Evolutionary conservation across 2,797 vertebrate genomes (phyloP).

Genomic region (Harpagifer antarcticus): DNA sequence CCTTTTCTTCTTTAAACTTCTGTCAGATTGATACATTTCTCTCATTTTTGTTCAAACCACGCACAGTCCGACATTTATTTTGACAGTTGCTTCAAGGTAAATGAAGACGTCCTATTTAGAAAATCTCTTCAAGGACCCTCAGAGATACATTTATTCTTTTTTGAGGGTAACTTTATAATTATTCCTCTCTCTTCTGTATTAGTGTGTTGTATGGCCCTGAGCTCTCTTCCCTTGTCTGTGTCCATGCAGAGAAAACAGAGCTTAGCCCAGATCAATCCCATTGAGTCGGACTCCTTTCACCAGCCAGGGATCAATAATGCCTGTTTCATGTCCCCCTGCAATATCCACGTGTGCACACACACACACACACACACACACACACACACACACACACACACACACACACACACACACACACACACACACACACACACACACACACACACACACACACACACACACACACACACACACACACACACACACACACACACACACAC

Average conservation of each 20-base stretch:
- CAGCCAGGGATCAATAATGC: slow-evolving; percentile 80
- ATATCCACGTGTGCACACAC: slow-evolving; percentile 44
- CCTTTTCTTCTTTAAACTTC: slow-evolving; percentile 30
- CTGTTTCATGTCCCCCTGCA: slow-evolving; percentile 78
- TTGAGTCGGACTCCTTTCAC: slow-evolving; percentile 83
- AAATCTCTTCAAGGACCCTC: slow-evolving; percentile 32
- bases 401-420: slow-evolving; percentile 30
- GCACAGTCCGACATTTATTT: slow-evolving; percentile 19
- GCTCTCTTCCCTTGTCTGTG: slow-evolving; percentile 61
- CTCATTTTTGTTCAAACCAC: slow-evolving; percentile 25
- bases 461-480: slow-evolving; percentile 37
- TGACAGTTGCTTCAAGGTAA: slow-evolving; percentile 25
- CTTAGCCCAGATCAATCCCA: slow-evolving; percentile 83
- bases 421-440: slow-evolving; percentile 30
- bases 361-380: too few relatives aligned
- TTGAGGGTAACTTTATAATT: slow-evolving; percentile 20
- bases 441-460: slow-evolving; percentile 30
- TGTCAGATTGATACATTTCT: slow-evolving; percentile 44
- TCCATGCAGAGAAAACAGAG: slow-evolving; percentile 82
- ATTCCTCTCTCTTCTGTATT: slow-evolving; percentile 25
- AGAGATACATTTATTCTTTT: slow-evolving; percentile 6
- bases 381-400: slow-evolving; percentile 29
- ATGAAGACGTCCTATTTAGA: slow-evolving; percentile 33
- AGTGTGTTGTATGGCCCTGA: slow-evolving; percentile 49
- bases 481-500: slow-evolving; percentile 34